These are phyloP conservation scores for Xiphophorus hellerii DNA, from an alignment of 2,113 vertebrate genomes.

Conservation along the genomic window DNA sequence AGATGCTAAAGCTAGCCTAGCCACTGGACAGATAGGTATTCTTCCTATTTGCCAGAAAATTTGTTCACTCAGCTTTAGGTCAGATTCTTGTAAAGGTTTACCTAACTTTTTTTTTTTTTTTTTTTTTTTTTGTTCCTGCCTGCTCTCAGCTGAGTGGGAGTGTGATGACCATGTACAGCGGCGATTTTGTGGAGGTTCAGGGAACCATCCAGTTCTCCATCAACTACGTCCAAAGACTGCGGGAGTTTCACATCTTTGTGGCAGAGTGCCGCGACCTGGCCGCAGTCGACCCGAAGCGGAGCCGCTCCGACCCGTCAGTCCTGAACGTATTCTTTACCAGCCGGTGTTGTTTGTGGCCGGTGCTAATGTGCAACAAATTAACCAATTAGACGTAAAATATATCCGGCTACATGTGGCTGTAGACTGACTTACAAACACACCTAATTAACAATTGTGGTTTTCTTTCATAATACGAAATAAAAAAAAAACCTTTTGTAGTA, in stretches of 20 bases:
- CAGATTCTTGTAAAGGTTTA: not conserved
- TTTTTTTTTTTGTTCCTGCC: conserved; percentile 4
- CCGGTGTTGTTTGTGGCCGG: too few species aligned
- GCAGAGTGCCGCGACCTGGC: conserved; percentile 89
- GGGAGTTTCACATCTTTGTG: conserved; percentile 92
- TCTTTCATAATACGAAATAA: too few species aligned
- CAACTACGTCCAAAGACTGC: conserved; percentile 89
- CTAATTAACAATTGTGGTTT: not conserved
- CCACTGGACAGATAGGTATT: too few species aligned
- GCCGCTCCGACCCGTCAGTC: conserved; percentile 95
- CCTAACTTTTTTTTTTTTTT: too few species aligned
- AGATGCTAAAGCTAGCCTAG: not conserved
- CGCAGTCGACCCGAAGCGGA: conserved; percentile 86
- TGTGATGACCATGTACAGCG: conserved; percentile 90
- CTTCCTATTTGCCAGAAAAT: not conserved
- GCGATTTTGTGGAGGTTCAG: conserved; percentile 91
- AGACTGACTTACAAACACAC: not conserved
- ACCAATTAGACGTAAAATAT: not conserved
- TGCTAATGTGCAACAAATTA: not conserved
- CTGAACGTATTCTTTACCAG: not conserved
- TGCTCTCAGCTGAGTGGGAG: conserved; percentile 88
- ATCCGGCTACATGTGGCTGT: too few species aligned
- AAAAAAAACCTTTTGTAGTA: too few species aligned
- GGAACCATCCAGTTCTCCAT: conserved; percentile 92
- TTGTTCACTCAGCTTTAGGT: not conserved